Percentiles rank a stretch among this genome's conserved stretches.
These are phyloP conservation scores for Aselliscus stoliczkanus DNA, from an alignment of 2,797 vertebrate genomes.

Conservation along the genomic window DNA sequence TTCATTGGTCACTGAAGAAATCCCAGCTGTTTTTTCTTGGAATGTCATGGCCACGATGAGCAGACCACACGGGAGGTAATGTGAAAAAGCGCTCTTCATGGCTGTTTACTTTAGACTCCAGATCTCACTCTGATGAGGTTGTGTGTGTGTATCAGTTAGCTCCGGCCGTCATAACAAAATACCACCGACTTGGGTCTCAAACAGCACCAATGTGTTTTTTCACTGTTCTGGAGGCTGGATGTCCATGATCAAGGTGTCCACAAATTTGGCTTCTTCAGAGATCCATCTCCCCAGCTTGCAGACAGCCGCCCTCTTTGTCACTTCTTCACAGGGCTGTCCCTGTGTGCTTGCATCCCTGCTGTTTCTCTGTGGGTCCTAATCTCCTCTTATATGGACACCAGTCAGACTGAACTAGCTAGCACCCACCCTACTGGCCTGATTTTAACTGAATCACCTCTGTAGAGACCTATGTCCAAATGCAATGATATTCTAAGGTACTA, in stretches of 20 bases:
- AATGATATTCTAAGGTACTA: not conserved
- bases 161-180: not conserved
- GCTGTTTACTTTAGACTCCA: rapidly evolving
- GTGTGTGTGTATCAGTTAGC: not conserved
- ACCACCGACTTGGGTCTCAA: rapidly evolving
- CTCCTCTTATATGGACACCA: not conserved
- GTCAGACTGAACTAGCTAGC: not conserved
- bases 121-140: rapidly evolving
- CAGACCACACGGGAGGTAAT: rapidly evolving
- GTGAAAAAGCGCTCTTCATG: rapidly evolving
- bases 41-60: rapidly evolving
- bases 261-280: not conserved
- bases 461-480: not conserved
- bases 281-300: not conserved
- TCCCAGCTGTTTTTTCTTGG: not conserved
- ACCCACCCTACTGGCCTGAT: rapidly evolving
- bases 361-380: not conserved
- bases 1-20: not conserved
- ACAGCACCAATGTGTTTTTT: not conserved
- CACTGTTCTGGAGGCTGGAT: not conserved
- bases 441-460: not conserved
- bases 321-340: not conserved
- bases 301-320: too few relatives aligned
- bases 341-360: not conserved
- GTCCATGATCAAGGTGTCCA: too few relatives aligned